Evolutionary conservation across 1,140 invertebrate genomes (phyloP).

Genomic region (Teleopsis dalmanni): DNA sequence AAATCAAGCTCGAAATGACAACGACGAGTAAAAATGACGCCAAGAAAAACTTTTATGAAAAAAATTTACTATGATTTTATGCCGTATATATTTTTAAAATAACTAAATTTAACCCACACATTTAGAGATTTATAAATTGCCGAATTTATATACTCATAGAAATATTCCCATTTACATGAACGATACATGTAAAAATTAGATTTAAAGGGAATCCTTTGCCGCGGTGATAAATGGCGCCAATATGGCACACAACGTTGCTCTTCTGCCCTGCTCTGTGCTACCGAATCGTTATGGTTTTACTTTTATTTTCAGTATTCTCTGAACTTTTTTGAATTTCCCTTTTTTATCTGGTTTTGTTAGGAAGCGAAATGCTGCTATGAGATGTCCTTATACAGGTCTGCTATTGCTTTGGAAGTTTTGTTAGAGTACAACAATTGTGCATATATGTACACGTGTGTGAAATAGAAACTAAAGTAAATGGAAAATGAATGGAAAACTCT

Average conservation of each 20-base stretch:
- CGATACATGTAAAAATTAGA: not conserved
- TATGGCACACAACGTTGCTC: conserved; percentile 27
- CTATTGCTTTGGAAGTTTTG: not conserved
- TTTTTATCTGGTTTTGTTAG: not conserved
- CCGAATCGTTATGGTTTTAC: conserved; percentile 13
- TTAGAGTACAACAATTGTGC: not conserved
- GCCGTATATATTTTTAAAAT: conserved; percentile 1
- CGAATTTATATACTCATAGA: not conserved
- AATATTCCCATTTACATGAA: not conserved
- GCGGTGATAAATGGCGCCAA: conserved; percentile 44
- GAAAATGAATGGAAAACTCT: too few relatives aligned
- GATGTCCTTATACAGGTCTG: not conserved
- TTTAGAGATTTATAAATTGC: not conserved
- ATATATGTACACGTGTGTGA: too few relatives aligned
- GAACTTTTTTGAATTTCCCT: not conserved
- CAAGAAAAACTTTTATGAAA: conserved; percentile 8
- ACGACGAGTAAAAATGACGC: conserved; percentile 3
- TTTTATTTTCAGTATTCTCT: conserved; percentile 1
- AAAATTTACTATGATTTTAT: conserved; percentile 4
- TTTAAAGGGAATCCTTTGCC: conserved; percentile 1
- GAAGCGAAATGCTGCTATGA: not conserved
- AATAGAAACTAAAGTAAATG: too few relatives aligned
- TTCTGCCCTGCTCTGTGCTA: conserved; percentile 33
- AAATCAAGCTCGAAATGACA: not conserved
- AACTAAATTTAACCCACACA: not conserved